Percentiles rank a stretch among this genome's conserved stretches.
Conservation (phyloP, 2,797 vertebrate genomes). For the Emys orbicularis region DNA sequence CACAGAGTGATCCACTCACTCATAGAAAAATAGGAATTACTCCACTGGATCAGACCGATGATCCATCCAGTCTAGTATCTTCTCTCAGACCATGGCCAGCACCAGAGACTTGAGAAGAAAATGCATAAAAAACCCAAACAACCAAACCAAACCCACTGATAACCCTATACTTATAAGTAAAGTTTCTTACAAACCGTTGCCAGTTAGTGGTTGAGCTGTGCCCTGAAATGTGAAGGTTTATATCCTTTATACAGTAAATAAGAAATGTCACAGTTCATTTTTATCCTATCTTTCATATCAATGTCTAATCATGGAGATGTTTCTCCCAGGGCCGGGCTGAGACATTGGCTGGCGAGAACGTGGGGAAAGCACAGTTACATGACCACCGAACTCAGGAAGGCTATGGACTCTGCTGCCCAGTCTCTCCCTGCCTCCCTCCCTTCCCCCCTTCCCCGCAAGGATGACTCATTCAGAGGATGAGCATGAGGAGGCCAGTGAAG, state of each 20-base stretch:
- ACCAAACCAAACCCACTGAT: neutral
- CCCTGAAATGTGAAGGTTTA: neutral
- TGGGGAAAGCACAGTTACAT: neutral
- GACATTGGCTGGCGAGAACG: neutral
- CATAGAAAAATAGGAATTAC: neutral
- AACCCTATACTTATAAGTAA: neutral
- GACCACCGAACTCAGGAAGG: neutral
- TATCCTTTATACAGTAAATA: neutral
- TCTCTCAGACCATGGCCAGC: neutral
- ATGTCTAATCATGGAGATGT: neutral
- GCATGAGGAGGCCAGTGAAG: neutral
- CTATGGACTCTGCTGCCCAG: neutral
- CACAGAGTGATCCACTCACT: neutral
- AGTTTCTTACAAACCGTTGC: neutral
- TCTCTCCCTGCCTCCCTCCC: neutral
- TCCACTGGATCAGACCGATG: neutral
- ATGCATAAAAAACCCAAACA: neutral
- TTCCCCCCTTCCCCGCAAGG: neutral
- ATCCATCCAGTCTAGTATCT: neutral
- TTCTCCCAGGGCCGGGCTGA: neutral
- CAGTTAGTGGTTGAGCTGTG: neutral
- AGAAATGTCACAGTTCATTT: neutral
- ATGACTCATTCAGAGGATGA: neutral
- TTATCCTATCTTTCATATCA: constrained; percentile 1
- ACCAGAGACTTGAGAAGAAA: neutral